Evolutionary conservation across 2,888 invertebrate genomes (phyloP), one percentile per base, ranked within the genome.

Genomic region (Drosophila seclusa): DNA sequence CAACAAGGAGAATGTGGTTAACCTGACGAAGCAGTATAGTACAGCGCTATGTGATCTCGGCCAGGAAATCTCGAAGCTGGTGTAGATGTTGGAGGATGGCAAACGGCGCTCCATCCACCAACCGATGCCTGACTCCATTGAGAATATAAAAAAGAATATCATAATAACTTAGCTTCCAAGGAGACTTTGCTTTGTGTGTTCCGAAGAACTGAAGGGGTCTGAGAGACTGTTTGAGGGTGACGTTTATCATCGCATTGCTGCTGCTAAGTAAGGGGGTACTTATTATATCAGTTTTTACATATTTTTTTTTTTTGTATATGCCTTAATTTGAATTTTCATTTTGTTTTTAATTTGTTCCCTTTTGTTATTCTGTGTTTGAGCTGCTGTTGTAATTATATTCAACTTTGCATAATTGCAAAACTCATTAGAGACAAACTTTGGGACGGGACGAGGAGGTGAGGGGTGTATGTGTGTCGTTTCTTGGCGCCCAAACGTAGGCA

Each of bases 331-430:
- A 40, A 40, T 48, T 61, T 67, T 38, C 31, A 60, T 60, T 68
- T 40, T 29, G 38, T 57, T 63, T 40, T 59, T 31, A 65, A 45
- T 68, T 82, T 63, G 45, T 45, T 55, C 24, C 13, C 55, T 72
- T 57, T 67, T 66, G 73, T 64, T 74, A 38, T 69, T 77, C 48
- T 49, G 53, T 58, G 57, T 67, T 75, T 42, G 49, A 58, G 66
- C 64, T 55, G 64, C 60, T 57, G 66, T 68, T 57, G 68, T 71
- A 77, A 70, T 80, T 76, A 70, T 71, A 68, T 68, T 83, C 57
- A 78, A 83, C 71, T 84, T 84, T 82, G 82, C 80, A 78, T 83
- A 87, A 87, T 83, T 83, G 81, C 87, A 74, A 86, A 86, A 83
- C 83, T 86, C 87, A 83, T 83, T 83, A 83, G 68, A 52, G 78